Conservation (phyloP, 2,888 invertebrate genomes). For the Hemaris fuciformis region DNA sequence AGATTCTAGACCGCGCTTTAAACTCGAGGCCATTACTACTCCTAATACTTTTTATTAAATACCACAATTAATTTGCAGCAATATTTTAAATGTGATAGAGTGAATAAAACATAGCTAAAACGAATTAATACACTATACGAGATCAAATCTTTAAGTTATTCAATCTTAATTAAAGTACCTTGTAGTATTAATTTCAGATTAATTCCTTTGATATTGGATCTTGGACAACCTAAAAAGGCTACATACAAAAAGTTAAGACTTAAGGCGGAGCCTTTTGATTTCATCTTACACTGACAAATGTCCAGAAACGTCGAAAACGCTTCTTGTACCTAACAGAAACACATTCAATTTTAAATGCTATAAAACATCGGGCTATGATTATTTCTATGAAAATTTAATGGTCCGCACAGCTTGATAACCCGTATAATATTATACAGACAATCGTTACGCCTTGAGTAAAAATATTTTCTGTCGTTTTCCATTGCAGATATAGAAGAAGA, state of each 20-base stretch:
- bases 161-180: not conserved
- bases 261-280: not conserved
- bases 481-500: too few species aligned
- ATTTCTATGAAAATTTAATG: too few species aligned
- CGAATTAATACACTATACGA: not conserved
- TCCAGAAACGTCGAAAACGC: not conserved
- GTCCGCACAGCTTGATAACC: too few species aligned
- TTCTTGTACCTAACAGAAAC: not conserved
- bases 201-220: not conserved
- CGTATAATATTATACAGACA: too few species aligned
- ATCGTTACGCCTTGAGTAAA: too few species aligned
- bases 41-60: too few species aligned
- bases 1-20: too few species aligned
- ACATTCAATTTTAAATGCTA: not conserved
- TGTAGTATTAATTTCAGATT: slow-evolving; percentile 2
- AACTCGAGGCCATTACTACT: too few species aligned
- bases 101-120: not conserved
- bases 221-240: not conserved
- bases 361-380: not conserved
- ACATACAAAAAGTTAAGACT: not conserved
- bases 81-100: not conserved
- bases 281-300: not conserved
- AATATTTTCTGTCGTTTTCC: too few species aligned
- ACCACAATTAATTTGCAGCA: not conserved
- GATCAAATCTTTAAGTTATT: not conserved